Evolutionary conservation across 1,140 invertebrate species (phyloP).

Genomic region (Trypoxylus dichotomus): DNA sequence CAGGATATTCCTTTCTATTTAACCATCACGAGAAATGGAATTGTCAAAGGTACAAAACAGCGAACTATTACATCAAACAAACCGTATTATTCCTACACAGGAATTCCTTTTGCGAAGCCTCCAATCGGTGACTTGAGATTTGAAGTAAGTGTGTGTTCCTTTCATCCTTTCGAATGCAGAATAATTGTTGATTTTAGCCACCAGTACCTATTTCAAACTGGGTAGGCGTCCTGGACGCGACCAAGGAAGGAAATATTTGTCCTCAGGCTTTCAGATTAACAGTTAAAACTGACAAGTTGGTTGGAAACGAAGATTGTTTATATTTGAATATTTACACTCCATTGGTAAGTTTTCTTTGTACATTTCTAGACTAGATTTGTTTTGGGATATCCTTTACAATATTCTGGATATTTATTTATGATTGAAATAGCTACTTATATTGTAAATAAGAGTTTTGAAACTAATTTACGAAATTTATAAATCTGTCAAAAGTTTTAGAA

Average conservation of each 20-base stretch:
- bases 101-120: background rate
- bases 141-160: background rate
- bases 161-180: background rate
- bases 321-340: slow-evolving; percentile 16
- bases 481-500: no score
- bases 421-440: background rate
- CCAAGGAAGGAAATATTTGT: background rate
- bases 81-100: background rate
- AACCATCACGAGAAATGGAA: background rate
- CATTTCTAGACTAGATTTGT: background rate
- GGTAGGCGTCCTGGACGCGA: background rate
- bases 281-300: background rate
- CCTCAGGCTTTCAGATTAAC: background rate
- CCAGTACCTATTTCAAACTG: background rate
- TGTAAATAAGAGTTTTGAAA: background rate
- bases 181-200: background rate
- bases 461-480: no score
- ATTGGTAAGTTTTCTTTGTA: background rate
- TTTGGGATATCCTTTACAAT: background rate
- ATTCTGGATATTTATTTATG: background rate
- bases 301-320: background rate
- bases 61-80: background rate
- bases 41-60: background rate
- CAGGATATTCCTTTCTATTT: no score
- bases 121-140: background rate